These are phyloP conservation scores for Pemphigus obesinymphae DNA, from an alignment of 1,140 invertebrate species.

Conservation along the genomic window DNA sequence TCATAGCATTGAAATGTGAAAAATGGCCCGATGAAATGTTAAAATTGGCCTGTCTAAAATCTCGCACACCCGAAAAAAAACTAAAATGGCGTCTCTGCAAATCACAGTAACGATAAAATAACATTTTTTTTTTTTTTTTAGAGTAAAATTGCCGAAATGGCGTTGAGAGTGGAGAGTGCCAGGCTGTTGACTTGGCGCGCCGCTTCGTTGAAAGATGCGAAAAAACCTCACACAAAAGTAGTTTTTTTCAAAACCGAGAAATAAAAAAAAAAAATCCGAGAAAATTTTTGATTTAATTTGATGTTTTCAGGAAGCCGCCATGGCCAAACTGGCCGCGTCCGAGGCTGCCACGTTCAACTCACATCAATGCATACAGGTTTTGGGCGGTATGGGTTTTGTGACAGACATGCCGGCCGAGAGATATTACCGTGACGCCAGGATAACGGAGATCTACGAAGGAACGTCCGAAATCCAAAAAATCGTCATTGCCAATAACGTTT, in stretches of 20 bases:
- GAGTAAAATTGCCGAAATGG: slow-evolving; percentile 90
- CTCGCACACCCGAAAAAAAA: no score
- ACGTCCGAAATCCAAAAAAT: slow-evolving; percentile 94
- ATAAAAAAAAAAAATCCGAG: no score
- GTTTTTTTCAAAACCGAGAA: background rate
- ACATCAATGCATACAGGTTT: slow-evolving; percentile 82
- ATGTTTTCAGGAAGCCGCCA: slow-evolving; percentile 74
- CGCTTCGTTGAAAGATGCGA: slow-evolving; percentile 80
- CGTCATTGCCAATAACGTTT: slow-evolving; percentile 83
- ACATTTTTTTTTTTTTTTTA: slow-evolving; percentile 43
- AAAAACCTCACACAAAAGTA: slow-evolving; percentile 77
- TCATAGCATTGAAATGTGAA: no score
- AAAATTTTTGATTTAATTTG: no score
- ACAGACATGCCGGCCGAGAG: slow-evolving; percentile 93
- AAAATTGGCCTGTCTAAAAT: no score
- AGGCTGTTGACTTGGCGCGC: slow-evolving; percentile 88
- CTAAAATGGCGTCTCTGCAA: no score
- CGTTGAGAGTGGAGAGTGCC: slow-evolving; percentile 72
- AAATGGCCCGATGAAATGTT: no score
- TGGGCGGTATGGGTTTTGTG: slow-evolving; percentile 93
- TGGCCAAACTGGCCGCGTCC: slow-evolving; percentile 90
- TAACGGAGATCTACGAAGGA: slow-evolving; percentile 89
- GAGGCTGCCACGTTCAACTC: slow-evolving; percentile 86
- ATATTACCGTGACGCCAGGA: slow-evolving; percentile 86
- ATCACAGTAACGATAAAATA: no score